A percentile compares a stretch with the other conserved stretches of the same genome.
Evolutionary conservation across 2,113 vertebrate genomes (phyloP).

Genomic region (Onychostruthus taczanowskii): DNA sequence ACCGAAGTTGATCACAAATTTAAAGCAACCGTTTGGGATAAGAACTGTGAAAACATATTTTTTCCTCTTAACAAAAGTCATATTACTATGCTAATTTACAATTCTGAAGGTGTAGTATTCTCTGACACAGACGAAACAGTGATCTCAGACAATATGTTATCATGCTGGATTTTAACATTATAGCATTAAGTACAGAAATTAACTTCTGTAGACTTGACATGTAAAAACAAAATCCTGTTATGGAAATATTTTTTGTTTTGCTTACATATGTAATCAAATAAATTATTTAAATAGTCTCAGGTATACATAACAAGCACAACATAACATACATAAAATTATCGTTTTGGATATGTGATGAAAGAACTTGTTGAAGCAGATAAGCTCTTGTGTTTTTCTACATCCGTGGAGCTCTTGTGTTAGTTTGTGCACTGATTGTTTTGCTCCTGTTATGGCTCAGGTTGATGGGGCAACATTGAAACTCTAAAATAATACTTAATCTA

Average conservation of each 20-base stretch:
- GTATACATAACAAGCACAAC: background rate
- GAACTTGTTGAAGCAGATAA: background rate
- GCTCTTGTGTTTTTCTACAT: background rate
- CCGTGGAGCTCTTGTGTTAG: background rate
- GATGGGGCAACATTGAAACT: background rate
- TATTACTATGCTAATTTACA: slow-evolving; percentile 44
- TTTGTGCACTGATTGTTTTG: background rate
- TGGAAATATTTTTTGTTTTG: background rate
- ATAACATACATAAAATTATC: background rate
- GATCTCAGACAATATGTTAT: slow-evolving; percentile 60
- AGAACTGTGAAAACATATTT: background rate
- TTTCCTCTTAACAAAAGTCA: slow-evolving; percentile 31
- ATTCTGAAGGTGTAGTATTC: background rate
- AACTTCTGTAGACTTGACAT: slow-evolving; percentile 10
- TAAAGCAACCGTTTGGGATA: slow-evolving; percentile 42
- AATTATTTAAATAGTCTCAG: background rate
- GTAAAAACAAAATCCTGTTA: background rate
- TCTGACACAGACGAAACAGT: slow-evolving; percentile 43
- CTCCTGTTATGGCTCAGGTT: background rate
- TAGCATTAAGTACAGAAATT: background rate
- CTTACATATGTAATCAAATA: background rate
- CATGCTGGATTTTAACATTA: slow-evolving; percentile 46
- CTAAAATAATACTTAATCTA: slow-evolving; percentile 31
- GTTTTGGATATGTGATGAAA: background rate
- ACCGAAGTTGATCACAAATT: slow-evolving; percentile 23